A percentile compares a stretch with the other conserved stretches of the same genome.
Conservation (phyloP, 2,797 vertebrate genomes). For the Varecia variegata region DNA sequence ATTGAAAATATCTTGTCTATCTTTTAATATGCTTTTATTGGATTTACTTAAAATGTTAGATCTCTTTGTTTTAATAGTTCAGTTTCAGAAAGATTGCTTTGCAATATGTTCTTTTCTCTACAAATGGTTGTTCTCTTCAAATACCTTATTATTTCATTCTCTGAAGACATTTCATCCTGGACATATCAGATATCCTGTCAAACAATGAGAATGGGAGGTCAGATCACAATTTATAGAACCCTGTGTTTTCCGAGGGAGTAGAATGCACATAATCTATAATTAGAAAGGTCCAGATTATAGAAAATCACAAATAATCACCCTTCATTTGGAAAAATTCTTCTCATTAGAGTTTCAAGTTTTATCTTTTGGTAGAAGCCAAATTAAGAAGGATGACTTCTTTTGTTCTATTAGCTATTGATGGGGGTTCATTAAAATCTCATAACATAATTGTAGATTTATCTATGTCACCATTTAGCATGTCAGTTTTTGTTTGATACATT, state of each 20-base stretch:
- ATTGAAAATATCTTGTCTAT: neutral
- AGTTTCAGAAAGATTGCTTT: neutral
- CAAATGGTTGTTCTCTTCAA: neutral
- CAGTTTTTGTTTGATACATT: neutral
- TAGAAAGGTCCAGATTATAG: neutral
- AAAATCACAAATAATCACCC: neutral
- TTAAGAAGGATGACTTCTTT: neutral
- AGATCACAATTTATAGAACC: neutral
- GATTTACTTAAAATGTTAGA: neutral
- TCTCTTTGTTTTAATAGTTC: neutral
- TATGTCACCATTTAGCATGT: neutral
- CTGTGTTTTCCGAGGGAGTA: neutral
- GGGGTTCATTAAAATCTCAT: neutral
- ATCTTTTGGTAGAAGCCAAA: neutral
- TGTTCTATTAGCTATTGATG: neutral
- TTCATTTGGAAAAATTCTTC: neutral
- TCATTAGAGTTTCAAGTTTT: constrained; percentile 20
- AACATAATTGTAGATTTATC: neutral
- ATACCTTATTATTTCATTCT: constrained; percentile 20
- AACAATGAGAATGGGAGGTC: neutral
- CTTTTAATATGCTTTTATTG: neutral
- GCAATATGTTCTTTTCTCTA: neutral
- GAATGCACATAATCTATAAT: neutral
- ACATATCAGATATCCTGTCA: neutral
- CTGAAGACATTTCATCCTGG: neutral